Evolutionary conservation across 2,113 vertebrate genomes (phyloP).

Genomic region (Talpa occidentalis): DNA sequence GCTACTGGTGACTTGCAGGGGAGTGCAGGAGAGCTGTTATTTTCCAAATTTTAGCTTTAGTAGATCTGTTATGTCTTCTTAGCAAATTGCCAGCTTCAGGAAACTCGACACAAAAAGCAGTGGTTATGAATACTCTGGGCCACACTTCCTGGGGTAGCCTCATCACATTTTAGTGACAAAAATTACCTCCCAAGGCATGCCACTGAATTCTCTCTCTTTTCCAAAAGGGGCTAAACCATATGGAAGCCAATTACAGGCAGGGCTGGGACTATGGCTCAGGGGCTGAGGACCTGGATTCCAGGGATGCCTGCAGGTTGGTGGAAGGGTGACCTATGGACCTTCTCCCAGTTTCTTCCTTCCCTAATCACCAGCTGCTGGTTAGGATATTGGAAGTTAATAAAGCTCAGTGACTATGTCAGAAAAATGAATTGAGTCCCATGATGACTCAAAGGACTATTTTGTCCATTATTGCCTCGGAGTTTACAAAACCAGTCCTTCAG

Average conservation of each 20-base stretch:
- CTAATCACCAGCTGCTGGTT: neutral
- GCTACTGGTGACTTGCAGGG: neutral
- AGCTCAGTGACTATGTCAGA: neutral
- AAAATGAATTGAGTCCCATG: neutral
- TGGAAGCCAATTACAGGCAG: neutral
- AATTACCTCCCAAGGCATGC: neutral
- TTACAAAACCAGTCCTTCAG: neutral
- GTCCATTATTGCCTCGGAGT: neutral
- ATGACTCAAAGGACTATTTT: no score
- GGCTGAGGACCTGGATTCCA: neutral
- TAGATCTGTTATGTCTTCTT: neutral
- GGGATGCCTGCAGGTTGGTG: neutral
- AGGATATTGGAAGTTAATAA: neutral
- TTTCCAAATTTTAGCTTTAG: neutral
- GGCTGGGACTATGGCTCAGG: neutral
- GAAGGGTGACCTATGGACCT: neutral
- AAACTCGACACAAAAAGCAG: neutral
- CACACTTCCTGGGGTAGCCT: neutral
- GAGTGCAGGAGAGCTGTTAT: neutral
- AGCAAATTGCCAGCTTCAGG: neutral
- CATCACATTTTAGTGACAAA: neutral
- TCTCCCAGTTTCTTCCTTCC: neutral
- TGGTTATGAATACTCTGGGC: neutral
- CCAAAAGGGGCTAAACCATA: neutral
- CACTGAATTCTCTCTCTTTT: neutral